Percentiles rank a stretch among this genome's conserved stretches.
These are phyloP conservation scores for Ernsta delagoae DNA, from an alignment of 2,888 invertebrate genomes.

Conservation along the genomic window DNA sequence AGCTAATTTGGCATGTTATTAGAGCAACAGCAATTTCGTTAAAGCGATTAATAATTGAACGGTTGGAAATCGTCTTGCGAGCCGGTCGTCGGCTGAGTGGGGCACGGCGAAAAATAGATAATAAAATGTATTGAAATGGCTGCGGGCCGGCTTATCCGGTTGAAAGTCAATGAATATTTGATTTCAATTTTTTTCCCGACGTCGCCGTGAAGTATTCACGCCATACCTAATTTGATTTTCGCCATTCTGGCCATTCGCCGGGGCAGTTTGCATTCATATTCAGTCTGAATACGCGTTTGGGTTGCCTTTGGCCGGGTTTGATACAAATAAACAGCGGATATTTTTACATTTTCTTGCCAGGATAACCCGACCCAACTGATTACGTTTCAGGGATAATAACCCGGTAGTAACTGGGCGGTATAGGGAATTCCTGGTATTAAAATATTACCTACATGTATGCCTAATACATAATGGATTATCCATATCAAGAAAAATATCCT, in stretches of 20 bases:
- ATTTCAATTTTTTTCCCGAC: slow-evolving; percentile 84
- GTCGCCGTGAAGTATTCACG: slow-evolving; percentile 84
- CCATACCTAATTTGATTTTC: slow-evolving; percentile 85
- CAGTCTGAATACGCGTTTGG: slow-evolving; percentile 83
- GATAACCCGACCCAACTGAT: slow-evolving; percentile 82
- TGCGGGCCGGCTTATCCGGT: slow-evolving; percentile 84
- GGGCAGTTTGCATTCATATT: slow-evolving; percentile 85
- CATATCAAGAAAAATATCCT: not conserved
- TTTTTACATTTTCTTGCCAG: slow-evolving; percentile 80
- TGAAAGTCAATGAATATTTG: slow-evolving; percentile 85
- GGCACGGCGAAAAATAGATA: slow-evolving; percentile 78
- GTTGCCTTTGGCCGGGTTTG: slow-evolving; percentile 80
- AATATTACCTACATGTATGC: slow-evolving; percentile 49
- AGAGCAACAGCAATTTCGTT: slow-evolving; percentile 43
- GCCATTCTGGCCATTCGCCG: slow-evolving; percentile 80
- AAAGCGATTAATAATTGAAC: slow-evolving; percentile 54
- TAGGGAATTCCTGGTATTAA: slow-evolving; percentile 66
- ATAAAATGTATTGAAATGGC: slow-evolving; percentile 84
- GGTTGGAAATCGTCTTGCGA: slow-evolving; percentile 55
- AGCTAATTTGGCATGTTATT: slow-evolving; percentile 29
- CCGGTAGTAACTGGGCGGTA: slow-evolving; percentile 44
- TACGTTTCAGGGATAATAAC: slow-evolving; percentile 79
- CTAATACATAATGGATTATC: slow-evolving; percentile 16
- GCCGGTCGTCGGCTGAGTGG: slow-evolving; percentile 53
- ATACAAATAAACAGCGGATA: slow-evolving; percentile 84